Evolutionary conservation across 35 echinoderm and acorn worm species (phyloP).

Genomic region (Patiria miniata): DNA sequence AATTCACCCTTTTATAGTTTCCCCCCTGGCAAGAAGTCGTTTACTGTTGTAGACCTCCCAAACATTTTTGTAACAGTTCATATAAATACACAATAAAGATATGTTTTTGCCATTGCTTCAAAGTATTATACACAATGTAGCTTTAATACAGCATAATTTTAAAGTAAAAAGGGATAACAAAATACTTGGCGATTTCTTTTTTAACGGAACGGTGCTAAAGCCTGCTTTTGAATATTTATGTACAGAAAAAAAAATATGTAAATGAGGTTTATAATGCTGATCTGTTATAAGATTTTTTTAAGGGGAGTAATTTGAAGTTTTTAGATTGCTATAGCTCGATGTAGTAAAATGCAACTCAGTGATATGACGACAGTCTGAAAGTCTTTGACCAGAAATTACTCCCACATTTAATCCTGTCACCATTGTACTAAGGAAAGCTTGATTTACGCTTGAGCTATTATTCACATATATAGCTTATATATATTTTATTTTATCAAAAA

Average conservation of each 20-base stretch:
- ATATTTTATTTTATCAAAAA: too few relatives aligned
- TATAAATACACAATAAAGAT: too few relatives aligned
- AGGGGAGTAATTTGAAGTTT: not conserved
- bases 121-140: too few relatives aligned
- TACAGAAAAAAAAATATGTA: not conserved
- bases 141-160: too few relatives aligned
- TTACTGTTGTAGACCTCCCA: too few relatives aligned
- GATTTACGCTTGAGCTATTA: not conserved
- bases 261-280: not conserved
- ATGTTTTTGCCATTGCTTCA: too few relatives aligned
- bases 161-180: not conserved
- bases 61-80: too few relatives aligned
- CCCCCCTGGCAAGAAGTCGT: too few relatives aligned
- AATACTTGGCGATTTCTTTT: not conserved
- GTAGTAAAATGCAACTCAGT: not conserved
- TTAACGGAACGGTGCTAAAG: not conserved
- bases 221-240: slow-evolving; percentile 18
- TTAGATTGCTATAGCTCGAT: not conserved
- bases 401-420: not conserved
- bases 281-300: not conserved
- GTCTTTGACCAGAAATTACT: not conserved
- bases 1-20: too few relatives aligned
- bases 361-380: not conserved
- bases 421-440: not conserved
- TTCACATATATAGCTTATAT: not conserved